Evolutionary conservation across 2,113 vertebrate species (phyloP).

Genomic region (Phyllopteryx taeniolatus): DNA sequence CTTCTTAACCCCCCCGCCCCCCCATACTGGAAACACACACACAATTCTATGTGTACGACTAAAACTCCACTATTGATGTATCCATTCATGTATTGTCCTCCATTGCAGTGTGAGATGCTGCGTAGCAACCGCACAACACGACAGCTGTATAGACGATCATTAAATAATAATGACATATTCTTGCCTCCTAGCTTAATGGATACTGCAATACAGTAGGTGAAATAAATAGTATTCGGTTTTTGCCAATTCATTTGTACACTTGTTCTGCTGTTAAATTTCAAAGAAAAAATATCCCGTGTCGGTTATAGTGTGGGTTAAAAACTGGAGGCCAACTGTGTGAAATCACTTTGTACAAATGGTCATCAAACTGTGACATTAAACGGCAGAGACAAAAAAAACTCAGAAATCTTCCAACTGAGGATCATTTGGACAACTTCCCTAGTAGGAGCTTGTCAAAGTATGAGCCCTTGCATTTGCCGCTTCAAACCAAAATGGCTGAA

Average conservation of each 20-base stretch:
- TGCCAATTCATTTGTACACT: not conserved
- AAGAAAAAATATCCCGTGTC: too few species aligned
- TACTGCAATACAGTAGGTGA: not conserved
- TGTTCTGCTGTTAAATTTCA: too few species aligned
- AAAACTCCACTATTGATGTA: slow-evolving; percentile 81
- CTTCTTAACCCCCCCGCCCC: slow-evolving; percentile 70
- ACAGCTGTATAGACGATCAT: slow-evolving; percentile 11
- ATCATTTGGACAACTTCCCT: not conserved
- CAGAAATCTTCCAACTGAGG: not conserved
- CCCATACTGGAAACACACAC: slow-evolving; percentile 80
- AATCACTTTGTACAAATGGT: too few species aligned
- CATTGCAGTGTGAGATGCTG: slow-evolving; percentile 34
- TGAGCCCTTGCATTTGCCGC: too few species aligned
- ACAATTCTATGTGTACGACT: slow-evolving; percentile 79
- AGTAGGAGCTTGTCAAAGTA: not conserved
- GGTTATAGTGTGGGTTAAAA: too few species aligned
- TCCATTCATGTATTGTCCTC: slow-evolving; percentile 46
- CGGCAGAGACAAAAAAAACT: too few species aligned
- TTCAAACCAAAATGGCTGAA: not conserved
- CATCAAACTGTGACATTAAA: too few species aligned
- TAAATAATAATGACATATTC: not conserved
- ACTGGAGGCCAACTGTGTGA: too few species aligned
- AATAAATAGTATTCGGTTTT: not conserved
- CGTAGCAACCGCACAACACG: slow-evolving; percentile 64
- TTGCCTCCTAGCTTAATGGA: not conserved